Evolutionary conservation across 2,888 invertebrate genomes (phyloP).

Genomic region (Macropis europaea): DNA sequence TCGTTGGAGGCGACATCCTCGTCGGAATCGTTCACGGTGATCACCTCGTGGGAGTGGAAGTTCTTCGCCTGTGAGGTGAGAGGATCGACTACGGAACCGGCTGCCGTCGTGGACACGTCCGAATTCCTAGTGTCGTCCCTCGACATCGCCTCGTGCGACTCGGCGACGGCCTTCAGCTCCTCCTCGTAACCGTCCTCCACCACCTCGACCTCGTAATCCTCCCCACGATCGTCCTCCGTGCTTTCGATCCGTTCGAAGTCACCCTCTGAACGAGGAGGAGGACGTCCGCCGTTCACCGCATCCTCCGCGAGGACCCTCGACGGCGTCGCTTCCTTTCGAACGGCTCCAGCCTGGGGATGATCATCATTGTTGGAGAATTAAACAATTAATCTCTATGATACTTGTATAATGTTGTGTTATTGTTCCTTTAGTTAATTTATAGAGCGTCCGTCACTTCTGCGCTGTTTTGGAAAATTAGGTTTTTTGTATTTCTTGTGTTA

Average conservation of each 20-base stretch:
- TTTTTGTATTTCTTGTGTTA: no score
- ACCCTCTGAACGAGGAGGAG: slow-evolving; percentile 1
- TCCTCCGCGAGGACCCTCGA: not conserved
- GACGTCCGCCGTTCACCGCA: not conserved
- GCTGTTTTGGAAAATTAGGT: no score
- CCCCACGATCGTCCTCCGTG: slow-evolving; percentile 7
- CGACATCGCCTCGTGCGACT: slow-evolving; percentile 72
- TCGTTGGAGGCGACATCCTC: slow-evolving; percentile 69
- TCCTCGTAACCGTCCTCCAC: slow-evolving; percentile 68
- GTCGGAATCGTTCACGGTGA: slow-evolving; percentile 63
- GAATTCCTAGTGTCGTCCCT: slow-evolving; percentile 65
- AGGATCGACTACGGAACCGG: slow-evolving; percentile 18
- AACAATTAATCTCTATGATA: no score
- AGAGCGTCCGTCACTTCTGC: no score
- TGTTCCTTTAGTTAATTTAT: no score
- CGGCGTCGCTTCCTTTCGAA: slow-evolving; percentile 4
- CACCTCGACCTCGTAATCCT: slow-evolving; percentile 51
- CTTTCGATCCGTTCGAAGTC: slow-evolving; percentile 12
- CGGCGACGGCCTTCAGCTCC: slow-evolving; percentile 67
- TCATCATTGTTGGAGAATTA: no score
- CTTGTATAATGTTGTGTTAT: no score
- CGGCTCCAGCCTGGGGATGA: not conserved
- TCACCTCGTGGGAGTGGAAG: slow-evolving; percentile 68
- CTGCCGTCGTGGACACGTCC: slow-evolving; percentile 29
- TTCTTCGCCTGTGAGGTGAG: slow-evolving; percentile 43